Evolutionary conservation across 2,888 invertebrate species (phyloP), one percentile per base, ranked within the genome.

Genomic region (Neocrepidodera transversa): DNA sequence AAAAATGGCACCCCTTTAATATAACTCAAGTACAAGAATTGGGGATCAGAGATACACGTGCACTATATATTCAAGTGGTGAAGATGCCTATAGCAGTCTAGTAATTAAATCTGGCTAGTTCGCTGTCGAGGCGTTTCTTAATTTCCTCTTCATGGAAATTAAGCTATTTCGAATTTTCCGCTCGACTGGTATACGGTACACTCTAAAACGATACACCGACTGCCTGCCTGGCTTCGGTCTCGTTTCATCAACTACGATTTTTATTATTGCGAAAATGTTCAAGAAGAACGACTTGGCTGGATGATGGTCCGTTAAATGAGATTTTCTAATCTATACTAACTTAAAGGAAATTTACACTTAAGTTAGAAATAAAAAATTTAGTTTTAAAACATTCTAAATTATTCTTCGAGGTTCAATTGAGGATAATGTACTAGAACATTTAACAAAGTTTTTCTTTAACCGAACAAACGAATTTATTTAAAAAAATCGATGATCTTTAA

Each of bases 61-160:
- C n/a, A n/a, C n/a, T n/a, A n/a, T n/a, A n/a, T n/a, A n/a, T n/a
- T n/a, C n/a, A n/a, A n/a, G n/a, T n/a, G n/a, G n/a, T n/a, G 23
- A 23, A 6, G 54, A 35, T 35, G 53, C 16, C 35, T 36, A 35
- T 13, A 45, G 45, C 36, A 45, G 14, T 45, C 30, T 36, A 54
- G 54, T 54, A 54, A 54, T 54, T 54, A 54, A 54, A 54, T 54
- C 54, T 54, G 36, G 47, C 53, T 20, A 49, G 48, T 50, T 50
- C 50, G 38, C 55, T 56, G 57, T 60, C 58, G 57, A 64, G 63
- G 64, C 66, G 63, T 66, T 66, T 58, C 64, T 63, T 63, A 66
- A 66, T 66, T 66, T 66, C 63, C 66, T 63, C 60, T 54, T 48
- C 52, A 64, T 66, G 66, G 66, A 66, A 66, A 66, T 66, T 64